Conservation (phyloP, 2,113 vertebrate species). For the Vulpes vulpes region DNA sequence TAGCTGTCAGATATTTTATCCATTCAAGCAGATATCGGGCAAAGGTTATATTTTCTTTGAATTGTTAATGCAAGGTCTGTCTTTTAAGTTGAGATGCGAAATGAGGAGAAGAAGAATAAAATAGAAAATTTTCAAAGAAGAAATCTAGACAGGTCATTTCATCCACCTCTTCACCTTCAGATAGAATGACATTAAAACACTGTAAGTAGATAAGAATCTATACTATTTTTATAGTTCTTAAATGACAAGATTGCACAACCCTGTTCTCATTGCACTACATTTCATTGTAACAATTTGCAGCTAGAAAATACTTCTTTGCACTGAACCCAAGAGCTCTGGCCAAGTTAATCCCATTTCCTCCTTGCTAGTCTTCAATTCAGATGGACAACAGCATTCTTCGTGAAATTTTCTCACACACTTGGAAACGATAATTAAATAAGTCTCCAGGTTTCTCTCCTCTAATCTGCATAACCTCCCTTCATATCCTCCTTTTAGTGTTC, state of each 20-base stretch:
- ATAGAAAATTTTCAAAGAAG: slow-evolving; percentile 59
- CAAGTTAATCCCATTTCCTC: neutral
- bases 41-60: slow-evolving; percentile 73
- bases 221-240: slow-evolving; percentile 57
- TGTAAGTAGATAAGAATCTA: slow-evolving; percentile 59
- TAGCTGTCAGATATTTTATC: slow-evolving; percentile 64
- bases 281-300: slow-evolving; percentile 54
- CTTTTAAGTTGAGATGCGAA: slow-evolving; percentile 63
- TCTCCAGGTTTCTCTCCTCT: slow-evolving; percentile 28
- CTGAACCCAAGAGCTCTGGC: slow-evolving; percentile 1
- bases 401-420: slow-evolving; percentile 20
- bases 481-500: slow-evolving; percentile 37
- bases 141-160: slow-evolving; percentile 55
- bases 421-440: slow-evolving; percentile 31
- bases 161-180: slow-evolving; percentile 54
- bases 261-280: neutral
- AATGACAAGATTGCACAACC: slow-evolving; percentile 39
- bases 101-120: slow-evolving; percentile 61
- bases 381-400: neutral
- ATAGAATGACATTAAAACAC: slow-evolving; percentile 66
- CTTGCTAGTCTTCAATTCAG: neutral
- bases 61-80: slow-evolving; percentile 50
- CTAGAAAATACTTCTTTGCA: slow-evolving; percentile 24
- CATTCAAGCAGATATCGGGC: slow-evolving; percentile 37
- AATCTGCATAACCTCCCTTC: neutral